phyloP scores from a whole-genome alignment of 1,140 invertebrate species.

The Manduca sexta region DNA sequence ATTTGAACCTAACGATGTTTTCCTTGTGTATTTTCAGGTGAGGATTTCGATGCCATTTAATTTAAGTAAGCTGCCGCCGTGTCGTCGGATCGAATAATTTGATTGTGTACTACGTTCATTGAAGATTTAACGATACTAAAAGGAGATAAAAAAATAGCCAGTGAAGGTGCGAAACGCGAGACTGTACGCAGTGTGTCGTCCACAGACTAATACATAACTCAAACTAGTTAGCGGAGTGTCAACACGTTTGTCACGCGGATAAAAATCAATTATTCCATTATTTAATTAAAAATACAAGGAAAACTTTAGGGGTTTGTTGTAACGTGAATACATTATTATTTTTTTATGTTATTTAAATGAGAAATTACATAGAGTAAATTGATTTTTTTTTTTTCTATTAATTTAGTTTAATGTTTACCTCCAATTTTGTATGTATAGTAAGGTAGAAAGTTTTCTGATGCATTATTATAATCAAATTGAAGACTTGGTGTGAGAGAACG shows the following conservation, averaged over 20 bases:
- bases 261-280: slow-evolving; percentile 68
- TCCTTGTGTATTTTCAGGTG: slow-evolving; percentile 43
- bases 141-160: slow-evolving; percentile 3
- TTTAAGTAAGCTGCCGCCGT: slow-evolving; percentile 57
- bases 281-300: slow-evolving; percentile 32
- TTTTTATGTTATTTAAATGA: slow-evolving; percentile 65
- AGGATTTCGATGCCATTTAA: slow-evolving; percentile 67
- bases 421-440: slow-evolving; percentile 51
- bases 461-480: slow-evolving; percentile 35
- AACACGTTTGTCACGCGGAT: slow-evolving; percentile 37
- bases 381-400: slow-evolving; percentile 41
- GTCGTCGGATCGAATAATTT: slow-evolving; percentile 40
- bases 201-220: slow-evolving; percentile 5
- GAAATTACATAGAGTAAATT: slow-evolving; percentile 63
- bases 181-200: slow-evolving; percentile 9
- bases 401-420: slow-evolving; percentile 56
- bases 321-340: slow-evolving; percentile 42
- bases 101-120: slow-evolving; percentile 4
- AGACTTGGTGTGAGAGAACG: slow-evolving; percentile 20
- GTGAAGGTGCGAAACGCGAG: slow-evolving; percentile 16
- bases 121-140: background rate
- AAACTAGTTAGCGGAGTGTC: slow-evolving; percentile 40
- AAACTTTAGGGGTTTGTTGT: slow-evolving; percentile 56
- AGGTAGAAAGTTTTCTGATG: slow-evolving; percentile 38
- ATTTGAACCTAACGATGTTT: background rate